Evolutionary conservation across 2,113 vertebrate genomes (phyloP).

Genomic region (Bambusicola thoracicus): DNA sequence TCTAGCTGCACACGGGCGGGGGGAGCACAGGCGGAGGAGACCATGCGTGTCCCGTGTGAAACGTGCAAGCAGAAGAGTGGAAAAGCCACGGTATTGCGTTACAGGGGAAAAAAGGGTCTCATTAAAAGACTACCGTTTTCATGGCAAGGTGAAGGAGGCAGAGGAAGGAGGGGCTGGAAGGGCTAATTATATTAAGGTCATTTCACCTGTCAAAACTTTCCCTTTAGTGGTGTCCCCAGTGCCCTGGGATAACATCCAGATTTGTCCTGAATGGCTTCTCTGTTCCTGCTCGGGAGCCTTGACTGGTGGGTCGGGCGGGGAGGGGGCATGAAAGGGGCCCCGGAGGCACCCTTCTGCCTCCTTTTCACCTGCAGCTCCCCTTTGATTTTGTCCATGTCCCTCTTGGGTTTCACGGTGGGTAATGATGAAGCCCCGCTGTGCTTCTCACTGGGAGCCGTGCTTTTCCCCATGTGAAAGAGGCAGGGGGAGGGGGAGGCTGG

Average conservation of each 20-base stretch:
- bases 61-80: background rate
- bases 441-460: fast-evolving
- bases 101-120: slow-evolving; percentile 50
- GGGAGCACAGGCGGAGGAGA: background rate
- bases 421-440: background rate
- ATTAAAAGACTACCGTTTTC: slow-evolving; percentile 58
- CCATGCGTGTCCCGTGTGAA: background rate
- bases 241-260: slow-evolving; percentile 70
- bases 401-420: slow-evolving; percentile 54
- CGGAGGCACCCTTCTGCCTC: slow-evolving; percentile 47
- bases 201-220: slow-evolving; percentile 77
- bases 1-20: background rate
- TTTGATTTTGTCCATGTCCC: slow-evolving; percentile 46
- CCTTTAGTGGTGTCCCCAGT: slow-evolving; percentile 64
- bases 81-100: slow-evolving; percentile 9
- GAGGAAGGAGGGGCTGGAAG: slow-evolving; percentile 67
- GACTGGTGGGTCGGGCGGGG: slow-evolving; percentile 40
- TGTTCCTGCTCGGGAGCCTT: slow-evolving; percentile 66
- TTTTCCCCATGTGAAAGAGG: background rate
- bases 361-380: slow-evolving; percentile 59
- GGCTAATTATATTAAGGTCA: slow-evolving; percentile 72
- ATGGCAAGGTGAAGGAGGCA: slow-evolving; percentile 64
- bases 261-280: slow-evolving; percentile 70
- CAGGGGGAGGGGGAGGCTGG: background rate
- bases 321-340: slow-evolving; percentile 50